phyloP scores from a whole-genome alignment of 2,797 vertebrate genomes.

The Pampus argenteus region DNA sequence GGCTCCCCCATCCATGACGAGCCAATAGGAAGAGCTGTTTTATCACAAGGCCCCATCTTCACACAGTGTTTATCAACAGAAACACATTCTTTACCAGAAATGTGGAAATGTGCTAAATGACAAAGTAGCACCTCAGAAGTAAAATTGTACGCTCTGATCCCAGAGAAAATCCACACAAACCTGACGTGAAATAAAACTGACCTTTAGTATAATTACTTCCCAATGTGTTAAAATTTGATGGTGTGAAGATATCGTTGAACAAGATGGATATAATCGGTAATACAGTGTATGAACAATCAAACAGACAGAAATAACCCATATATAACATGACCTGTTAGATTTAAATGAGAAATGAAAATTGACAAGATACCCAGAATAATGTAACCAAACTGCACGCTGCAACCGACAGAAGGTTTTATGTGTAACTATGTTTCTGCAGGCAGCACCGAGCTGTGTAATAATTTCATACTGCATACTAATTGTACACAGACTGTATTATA shows the following conservation, averaged over 20 bases:
- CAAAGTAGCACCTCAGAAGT: conserved; percentile 37
- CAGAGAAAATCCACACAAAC: neutral
- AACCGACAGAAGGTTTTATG: neutral
- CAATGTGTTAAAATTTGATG: conserved; percentile 7
- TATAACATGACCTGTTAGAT: neutral
- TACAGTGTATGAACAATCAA: neutral
- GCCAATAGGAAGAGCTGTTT: conserved; percentile 66
- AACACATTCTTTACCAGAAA: conserved; percentile 45
- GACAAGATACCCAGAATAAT: neutral
- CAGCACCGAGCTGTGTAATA: neutral
- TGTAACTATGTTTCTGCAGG: neutral
- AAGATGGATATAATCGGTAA: neutral
- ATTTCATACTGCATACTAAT: neutral
- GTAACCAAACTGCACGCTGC: neutral
- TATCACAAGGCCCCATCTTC: conserved; percentile 60
- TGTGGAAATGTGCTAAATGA: conserved; percentile 51
- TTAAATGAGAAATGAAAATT: neutral
- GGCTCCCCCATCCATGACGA: conserved; percentile 57
- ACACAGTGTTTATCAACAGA: conserved; percentile 54
- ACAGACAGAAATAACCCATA: conserved; percentile 1
- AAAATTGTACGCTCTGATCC: conserved; percentile 6
- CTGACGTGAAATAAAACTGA: conserved; percentile 9
- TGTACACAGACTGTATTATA: neutral
- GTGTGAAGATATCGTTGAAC: neutral
- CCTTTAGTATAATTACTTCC: neutral